A percentile compares a stretch with the other conserved stretches of the same genome.
Evolutionary conservation across 2,888 invertebrate species (phyloP).

Genomic region (Biston betularia): DNA sequence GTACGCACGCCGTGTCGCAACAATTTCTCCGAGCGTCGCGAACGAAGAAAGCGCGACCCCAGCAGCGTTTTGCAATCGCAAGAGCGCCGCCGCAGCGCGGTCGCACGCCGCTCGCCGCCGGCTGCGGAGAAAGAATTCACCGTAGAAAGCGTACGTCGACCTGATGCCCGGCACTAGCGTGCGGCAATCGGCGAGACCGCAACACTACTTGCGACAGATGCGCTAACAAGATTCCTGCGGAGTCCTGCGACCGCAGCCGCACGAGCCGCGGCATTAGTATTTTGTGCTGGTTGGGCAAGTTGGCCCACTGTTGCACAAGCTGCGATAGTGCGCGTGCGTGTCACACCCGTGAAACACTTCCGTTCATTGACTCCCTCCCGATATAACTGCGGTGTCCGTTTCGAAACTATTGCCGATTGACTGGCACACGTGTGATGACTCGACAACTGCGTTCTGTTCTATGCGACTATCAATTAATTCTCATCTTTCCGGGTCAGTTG

Average conservation of each 20-base stretch:
- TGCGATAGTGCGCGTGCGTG: slow-evolving; percentile 78
- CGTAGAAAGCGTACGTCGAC: slow-evolving; percentile 79
- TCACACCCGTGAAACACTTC: slow-evolving; percentile 84
- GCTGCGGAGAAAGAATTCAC: slow-evolving; percentile 61
- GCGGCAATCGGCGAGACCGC: slow-evolving; percentile 58
- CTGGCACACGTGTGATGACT: slow-evolving; percentile 63
- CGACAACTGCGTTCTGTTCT: slow-evolving; percentile 42
- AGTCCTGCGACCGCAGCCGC: slow-evolving; percentile 62
- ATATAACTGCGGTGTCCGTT: slow-evolving; percentile 77
- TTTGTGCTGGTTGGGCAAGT: slow-evolving; percentile 75
- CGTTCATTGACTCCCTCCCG: slow-evolving; percentile 85
- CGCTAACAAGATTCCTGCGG: slow-evolving; percentile 69
- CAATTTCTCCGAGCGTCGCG: slow-evolving; percentile 84
- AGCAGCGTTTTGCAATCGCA: slow-evolving; percentile 83
- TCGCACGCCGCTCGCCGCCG: slow-evolving; percentile 56
- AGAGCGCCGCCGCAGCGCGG: slow-evolving; percentile 51
- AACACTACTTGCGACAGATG: slow-evolving; percentile 64
- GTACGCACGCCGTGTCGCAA: slow-evolving; percentile 83
- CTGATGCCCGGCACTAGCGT: slow-evolving; percentile 43
- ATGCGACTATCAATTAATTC: slow-evolving; percentile 50
- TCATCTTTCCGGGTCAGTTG: slow-evolving; percentile 68
- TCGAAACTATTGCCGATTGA: slow-evolving; percentile 74
- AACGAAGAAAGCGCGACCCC: slow-evolving; percentile 86
- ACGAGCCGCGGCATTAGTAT: slow-evolving; percentile 57
- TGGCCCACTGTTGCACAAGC: slow-evolving; percentile 75